A percentile compares a stretch with the other conserved stretches of the same genome.
These are phyloP conservation scores for Poeciliopsis retropinna DNA, from an alignment of 2,113 vertebrate genomes.

Conservation along the genomic window DNA sequence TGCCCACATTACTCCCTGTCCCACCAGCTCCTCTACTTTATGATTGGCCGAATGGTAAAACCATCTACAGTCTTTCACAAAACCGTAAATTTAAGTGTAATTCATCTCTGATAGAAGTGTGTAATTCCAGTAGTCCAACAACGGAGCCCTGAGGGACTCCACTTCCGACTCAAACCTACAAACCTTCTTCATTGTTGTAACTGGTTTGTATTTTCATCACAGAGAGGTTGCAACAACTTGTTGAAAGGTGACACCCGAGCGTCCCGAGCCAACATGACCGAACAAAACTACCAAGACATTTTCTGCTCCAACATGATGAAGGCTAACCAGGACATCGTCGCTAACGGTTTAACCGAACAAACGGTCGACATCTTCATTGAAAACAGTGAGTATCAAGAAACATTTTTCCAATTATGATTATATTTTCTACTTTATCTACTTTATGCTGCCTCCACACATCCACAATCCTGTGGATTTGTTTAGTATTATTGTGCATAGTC, in stretches of 20 bases:
- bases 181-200: not conserved
- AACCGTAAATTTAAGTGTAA: not conserved
- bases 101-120: not conserved
- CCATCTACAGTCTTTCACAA: not conserved
- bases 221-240: conserved; percentile 81
- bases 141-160: not conserved
- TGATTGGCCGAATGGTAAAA: conserved; percentile 83
- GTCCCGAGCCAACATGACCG: conserved; percentile 77
- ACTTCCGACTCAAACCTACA: not conserved
- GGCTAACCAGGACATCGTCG: conserved; percentile 78
- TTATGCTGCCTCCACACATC: too few species aligned
- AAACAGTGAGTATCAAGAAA: conserved; percentile 74
- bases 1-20: conserved; percentile 84
- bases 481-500: not conserved
- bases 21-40: conserved; percentile 90
- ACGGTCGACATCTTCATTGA: conserved; percentile 85
- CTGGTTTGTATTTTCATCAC: not conserved
- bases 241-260: conserved; percentile 75
- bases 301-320: conserved; percentile 91
- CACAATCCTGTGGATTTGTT: not conserved
- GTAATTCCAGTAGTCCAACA: not conserved
- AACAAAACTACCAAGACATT: conserved; percentile 76
- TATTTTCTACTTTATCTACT: not conserved
- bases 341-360: conserved; percentile 57
- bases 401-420: not conserved